phyloP scores from a whole-genome alignment of 2,797 vertebrate species.

The Coccyzus lansbergi region DNA sequence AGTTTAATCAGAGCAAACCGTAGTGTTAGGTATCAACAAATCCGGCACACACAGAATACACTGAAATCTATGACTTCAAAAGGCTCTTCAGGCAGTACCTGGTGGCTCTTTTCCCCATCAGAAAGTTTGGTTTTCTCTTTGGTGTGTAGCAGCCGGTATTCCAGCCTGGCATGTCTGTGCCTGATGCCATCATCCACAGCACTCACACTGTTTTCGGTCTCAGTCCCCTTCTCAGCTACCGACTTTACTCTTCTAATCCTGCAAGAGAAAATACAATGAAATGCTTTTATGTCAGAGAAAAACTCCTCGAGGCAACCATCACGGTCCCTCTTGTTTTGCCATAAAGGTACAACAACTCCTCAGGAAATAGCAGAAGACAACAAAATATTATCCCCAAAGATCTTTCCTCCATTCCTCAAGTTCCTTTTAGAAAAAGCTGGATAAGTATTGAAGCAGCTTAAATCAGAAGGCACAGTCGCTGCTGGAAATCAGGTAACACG shows the following conservation, averaged over 20 bases:
- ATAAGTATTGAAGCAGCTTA: background rate
- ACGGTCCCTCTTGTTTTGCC: background rate
- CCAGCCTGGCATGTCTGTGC: conserved; percentile 60
- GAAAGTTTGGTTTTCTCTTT: conserved; percentile 78
- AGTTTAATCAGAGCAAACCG: background rate
- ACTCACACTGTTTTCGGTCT: conserved; percentile 74
- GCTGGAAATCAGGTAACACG: background rate
- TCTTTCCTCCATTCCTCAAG: background rate
- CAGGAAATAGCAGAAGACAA: background rate
- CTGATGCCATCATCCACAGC: conserved; percentile 58
- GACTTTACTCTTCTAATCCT: conserved; percentile 84
- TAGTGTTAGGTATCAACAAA: background rate
- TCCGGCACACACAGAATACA: background rate
- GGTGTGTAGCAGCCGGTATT: conserved; percentile 69
- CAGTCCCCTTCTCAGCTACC: conserved; percentile 81
- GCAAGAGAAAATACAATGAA: conserved; percentile 34
- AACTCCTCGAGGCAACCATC: background rate
- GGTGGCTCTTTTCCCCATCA: conserved; percentile 77
- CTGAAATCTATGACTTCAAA: background rate
- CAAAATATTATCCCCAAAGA: background rate
- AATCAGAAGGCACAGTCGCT: background rate
- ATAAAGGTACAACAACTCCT: background rate
- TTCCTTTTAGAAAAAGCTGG: background rate
- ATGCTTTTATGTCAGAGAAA: background rate
- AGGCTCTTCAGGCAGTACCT: conserved; percentile 60